Percentiles rank a stretch among this genome's conserved stretches.
Evolutionary conservation across 2,888 invertebrate genomes (phyloP).

Genomic region (Cerceris ruficornis): DNA sequence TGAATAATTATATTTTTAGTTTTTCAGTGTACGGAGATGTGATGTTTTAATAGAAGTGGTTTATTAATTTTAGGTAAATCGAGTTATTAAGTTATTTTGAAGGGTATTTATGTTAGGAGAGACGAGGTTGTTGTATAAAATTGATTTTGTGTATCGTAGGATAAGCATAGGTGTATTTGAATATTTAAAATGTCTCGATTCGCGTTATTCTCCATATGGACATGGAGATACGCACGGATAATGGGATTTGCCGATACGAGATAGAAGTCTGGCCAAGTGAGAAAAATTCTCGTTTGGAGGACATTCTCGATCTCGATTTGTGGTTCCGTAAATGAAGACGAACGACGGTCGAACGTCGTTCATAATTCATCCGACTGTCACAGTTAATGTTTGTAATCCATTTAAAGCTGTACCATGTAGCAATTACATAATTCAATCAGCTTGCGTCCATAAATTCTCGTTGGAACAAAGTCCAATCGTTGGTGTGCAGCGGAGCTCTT

Average conservation of each 20-base stretch:
- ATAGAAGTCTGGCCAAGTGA: neutral
- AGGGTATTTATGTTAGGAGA: no score
- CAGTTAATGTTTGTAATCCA: constrained; percentile 37
- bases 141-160: no score
- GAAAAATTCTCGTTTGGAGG: neutral
- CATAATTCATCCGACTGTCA: constrained; percentile 5
- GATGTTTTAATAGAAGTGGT: no score
- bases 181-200: no score
- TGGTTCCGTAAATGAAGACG: constrained; percentile 8
- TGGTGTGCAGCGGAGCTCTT: constrained; percentile 42
- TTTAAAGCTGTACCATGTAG: constrained; percentile 22
- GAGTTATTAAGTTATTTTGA: no score
- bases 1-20: no score
- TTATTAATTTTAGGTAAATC: no score
- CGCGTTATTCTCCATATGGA: no score
- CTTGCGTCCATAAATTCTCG: constrained; percentile 37
- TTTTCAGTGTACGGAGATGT: no score
- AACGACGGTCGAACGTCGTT: constrained; percentile 7
- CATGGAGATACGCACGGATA: no score
- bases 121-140: no score
- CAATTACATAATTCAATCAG: constrained; percentile 59
- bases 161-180: no score
- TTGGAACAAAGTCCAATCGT: constrained; percentile 43
- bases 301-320: neutral
- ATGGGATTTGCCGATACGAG: neutral